Conservation (phyloP, 1,140 invertebrate genomes). For the Oedothorax gibbosus region DNA sequence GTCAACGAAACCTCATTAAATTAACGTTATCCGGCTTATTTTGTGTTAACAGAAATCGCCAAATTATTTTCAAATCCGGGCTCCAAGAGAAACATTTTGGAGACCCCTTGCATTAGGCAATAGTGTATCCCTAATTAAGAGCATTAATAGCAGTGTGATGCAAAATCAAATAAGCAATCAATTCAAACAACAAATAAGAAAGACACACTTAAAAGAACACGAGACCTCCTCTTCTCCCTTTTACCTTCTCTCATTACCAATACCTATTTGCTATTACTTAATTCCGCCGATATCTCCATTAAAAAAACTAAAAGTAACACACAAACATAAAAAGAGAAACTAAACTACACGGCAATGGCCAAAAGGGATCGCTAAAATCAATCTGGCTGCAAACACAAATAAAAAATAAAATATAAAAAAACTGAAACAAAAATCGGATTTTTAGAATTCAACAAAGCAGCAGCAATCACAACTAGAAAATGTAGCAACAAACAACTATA, state of each 20-base stretch:
- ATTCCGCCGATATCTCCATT: conserved; percentile 27
- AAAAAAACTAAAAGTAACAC: conserved; percentile 5
- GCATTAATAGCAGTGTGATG: too few species aligned
- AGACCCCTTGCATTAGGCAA: too few species aligned
- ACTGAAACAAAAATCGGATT: conserved; percentile 46
- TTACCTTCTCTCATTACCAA: conserved; percentile 17
- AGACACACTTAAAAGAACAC: too few species aligned
- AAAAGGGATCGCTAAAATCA: conserved; percentile 57
- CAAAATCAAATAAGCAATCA: too few species aligned
- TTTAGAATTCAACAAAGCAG: conserved; percentile 59
- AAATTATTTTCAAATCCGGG: too few species aligned
- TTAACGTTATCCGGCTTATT: too few species aligned
- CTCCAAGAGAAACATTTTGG: too few species aligned
- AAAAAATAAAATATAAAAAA: conserved; percentile 18
- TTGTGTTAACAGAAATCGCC: too few species aligned
- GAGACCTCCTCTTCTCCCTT: neutral
- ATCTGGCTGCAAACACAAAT: conserved; percentile 48
- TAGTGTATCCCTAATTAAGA: too few species aligned
- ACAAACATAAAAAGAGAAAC: conserved; percentile 12
- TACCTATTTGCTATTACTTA: conserved; percentile 58
- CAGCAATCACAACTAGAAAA: conserved; percentile 58
- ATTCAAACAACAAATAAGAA: too few species aligned
- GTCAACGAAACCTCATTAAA: too few species aligned
- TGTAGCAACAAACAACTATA: conserved; percentile 33
- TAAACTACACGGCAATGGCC: conserved; percentile 24